Conservation (phyloP, 2,113 vertebrate genomes). For the Leptobrachium ailaonicum region DNA sequence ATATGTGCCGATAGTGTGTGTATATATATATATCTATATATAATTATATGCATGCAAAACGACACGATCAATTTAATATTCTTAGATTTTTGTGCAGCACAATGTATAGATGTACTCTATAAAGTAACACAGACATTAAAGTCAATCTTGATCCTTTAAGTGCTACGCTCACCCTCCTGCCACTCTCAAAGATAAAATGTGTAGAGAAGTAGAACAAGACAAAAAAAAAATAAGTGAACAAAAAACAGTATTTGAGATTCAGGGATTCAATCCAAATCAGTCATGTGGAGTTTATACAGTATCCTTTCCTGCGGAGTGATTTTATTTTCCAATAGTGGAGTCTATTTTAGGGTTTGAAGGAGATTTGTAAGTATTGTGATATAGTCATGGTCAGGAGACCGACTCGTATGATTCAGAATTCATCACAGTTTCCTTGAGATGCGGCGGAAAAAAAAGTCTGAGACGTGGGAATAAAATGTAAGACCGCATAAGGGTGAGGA, state of each 20-base stretch:
- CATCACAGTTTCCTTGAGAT: not conserved
- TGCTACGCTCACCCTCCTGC: no score
- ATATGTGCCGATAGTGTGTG: no score
- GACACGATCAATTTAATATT: no score
- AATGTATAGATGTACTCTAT: no score
- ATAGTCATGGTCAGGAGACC: not conserved
- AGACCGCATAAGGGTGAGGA: not conserved
- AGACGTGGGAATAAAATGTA: not conserved
- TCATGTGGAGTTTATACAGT: not conserved
- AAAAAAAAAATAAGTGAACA: not conserved
- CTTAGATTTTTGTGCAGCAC: no score
- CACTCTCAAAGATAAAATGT: no score
- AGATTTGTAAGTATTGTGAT: not conserved
- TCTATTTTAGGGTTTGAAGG: not conserved
- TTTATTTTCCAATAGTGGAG: not conserved
- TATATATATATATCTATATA: no score
- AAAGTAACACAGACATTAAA: no score
- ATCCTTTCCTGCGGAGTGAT: not conserved
- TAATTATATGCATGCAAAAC: no score
- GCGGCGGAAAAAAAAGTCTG: not conserved
- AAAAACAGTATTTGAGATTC: not conserved
- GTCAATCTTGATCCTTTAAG: no score
- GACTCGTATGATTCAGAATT: not conserved
- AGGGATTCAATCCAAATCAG: not conserved
- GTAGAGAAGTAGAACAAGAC: no score